Conservation (phyloP, 2,113 vertebrate genomes). For the Donacobius atricapilla region DNA sequence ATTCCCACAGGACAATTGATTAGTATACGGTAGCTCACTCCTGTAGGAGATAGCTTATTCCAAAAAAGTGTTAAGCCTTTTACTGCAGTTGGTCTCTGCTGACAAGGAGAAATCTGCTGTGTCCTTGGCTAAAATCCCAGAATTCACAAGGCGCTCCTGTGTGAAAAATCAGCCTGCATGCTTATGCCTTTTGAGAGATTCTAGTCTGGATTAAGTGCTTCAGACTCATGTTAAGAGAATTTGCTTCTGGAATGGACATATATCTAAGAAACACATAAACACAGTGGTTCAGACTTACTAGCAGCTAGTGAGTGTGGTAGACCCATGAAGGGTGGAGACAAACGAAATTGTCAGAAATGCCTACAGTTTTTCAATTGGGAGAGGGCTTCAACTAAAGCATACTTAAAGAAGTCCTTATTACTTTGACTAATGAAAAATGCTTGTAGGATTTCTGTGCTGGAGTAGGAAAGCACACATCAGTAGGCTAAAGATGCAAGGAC, state of each 20-base stretch:
- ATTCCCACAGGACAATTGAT: not conserved
- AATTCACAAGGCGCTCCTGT: not conserved
- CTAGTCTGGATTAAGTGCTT: not conserved
- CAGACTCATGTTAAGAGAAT: not conserved
- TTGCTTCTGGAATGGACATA: not conserved
- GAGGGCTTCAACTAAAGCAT: not conserved
- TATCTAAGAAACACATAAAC: not conserved
- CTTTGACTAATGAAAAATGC: not conserved
- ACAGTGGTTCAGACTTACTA: not conserved
- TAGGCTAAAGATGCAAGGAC: not conserved
- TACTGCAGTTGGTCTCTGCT: not conserved
- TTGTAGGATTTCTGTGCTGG: not conserved
- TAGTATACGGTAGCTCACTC: not conserved
- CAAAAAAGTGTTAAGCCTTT: not conserved
- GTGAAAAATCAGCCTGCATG: not conserved
- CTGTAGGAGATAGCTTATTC: not conserved
- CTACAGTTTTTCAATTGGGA: not conserved
- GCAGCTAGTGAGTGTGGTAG: not conserved
- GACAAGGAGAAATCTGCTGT: not conserved
- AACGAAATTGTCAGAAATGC: not conserved
- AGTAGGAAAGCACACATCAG: not conserved
- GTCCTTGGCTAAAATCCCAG: slow-evolving; percentile 19
- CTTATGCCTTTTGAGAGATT: not conserved
- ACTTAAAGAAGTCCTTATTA: not conserved
- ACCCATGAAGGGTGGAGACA: not conserved